Evolutionary conservation across 2,797 vertebrate species (phyloP).

Genomic region (Scleropages formosus): DNA sequence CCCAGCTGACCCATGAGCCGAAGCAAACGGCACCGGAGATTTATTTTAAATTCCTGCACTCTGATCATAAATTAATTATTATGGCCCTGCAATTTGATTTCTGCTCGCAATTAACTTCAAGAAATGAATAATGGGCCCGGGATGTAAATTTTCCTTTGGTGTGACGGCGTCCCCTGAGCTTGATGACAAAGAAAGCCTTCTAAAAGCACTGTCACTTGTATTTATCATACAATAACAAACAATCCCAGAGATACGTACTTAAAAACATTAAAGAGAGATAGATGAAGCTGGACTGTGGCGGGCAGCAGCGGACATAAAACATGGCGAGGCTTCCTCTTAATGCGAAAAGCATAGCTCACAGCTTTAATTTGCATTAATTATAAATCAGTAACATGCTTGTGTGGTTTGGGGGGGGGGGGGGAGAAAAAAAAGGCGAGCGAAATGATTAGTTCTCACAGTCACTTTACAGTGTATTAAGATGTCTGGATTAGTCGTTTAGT

Average conservation of each 20-base stretch:
- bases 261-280: conserved; percentile 87
- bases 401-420: conserved; percentile 67
- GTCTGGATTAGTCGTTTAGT: conserved; percentile 95
- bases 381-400: conserved; percentile 89
- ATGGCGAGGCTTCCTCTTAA: conserved; percentile 79
- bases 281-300: conserved; percentile 81
- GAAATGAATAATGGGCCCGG: conserved; percentile 40
- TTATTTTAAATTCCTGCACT: conserved; percentile 28
- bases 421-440: conserved; percentile 69
- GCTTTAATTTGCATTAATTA: conserved; percentile 92
- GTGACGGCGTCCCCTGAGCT: conserved; percentile 75
- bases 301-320: conserved; percentile 83
- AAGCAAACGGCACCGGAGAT: conserved; percentile 20
- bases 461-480: conserved; percentile 95
- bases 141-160: conserved; percentile 72
- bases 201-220: conserved; percentile 76
- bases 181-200: conserved; percentile 78
- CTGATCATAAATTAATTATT: conserved; percentile 33
- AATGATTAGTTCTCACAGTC: conserved; percentile 85
- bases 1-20: neutral
- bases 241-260: conserved; percentile 85
- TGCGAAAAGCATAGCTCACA: conserved; percentile 86
- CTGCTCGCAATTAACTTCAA: conserved; percentile 70
- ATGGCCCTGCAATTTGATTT: conserved; percentile 75
- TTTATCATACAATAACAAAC: conserved; percentile 86